Conservation (phyloP, 1,140 invertebrate genomes). For the Brachionus rotundiformis region DNA sequence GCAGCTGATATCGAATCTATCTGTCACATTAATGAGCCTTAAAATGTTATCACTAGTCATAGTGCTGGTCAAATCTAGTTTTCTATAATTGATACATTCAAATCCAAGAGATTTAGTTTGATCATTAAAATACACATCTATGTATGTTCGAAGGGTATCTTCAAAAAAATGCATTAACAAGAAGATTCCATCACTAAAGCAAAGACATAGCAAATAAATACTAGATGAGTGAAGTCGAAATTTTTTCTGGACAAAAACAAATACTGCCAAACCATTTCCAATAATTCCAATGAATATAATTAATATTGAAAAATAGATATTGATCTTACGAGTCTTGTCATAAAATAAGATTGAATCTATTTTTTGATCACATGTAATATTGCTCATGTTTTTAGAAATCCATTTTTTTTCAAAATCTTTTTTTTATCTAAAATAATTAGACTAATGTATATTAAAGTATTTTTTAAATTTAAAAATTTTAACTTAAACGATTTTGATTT, state of each 20-base stretch:
- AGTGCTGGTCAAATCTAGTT: background rate
- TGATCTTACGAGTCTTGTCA: background rate
- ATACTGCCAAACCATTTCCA: slow-evolving; percentile 38
- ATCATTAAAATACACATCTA: slow-evolving; percentile 24
- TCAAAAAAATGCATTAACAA: slow-evolving; percentile 51
- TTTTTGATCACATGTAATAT: background rate
- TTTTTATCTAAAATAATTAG: too few species aligned
- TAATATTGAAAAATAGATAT: slow-evolving; percentile 2
- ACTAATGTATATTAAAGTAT: too few species aligned
- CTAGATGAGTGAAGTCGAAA: slow-evolving; percentile 49
- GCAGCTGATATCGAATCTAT: slow-evolving; percentile 16
- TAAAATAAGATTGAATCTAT: slow-evolving; percentile 23
- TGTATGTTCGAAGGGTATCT: slow-evolving; percentile 44
- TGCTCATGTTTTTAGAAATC: background rate
- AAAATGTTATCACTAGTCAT: background rate
- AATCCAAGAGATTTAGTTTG: background rate
- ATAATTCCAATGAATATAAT: slow-evolving; percentile 9
- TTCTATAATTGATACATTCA: background rate
- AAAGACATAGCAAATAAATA: slow-evolving; percentile 44
- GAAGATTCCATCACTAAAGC: slow-evolving; percentile 27
- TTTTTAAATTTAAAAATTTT: too few species aligned
- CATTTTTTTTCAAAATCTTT: background rate
- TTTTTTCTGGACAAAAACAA: slow-evolving; percentile 46
- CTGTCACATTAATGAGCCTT: slow-evolving; percentile 15
- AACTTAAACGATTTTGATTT: too few species aligned